phyloP scores from a whole-genome alignment of 2,888 invertebrate species.

The Uloborus plumipes region DNA sequence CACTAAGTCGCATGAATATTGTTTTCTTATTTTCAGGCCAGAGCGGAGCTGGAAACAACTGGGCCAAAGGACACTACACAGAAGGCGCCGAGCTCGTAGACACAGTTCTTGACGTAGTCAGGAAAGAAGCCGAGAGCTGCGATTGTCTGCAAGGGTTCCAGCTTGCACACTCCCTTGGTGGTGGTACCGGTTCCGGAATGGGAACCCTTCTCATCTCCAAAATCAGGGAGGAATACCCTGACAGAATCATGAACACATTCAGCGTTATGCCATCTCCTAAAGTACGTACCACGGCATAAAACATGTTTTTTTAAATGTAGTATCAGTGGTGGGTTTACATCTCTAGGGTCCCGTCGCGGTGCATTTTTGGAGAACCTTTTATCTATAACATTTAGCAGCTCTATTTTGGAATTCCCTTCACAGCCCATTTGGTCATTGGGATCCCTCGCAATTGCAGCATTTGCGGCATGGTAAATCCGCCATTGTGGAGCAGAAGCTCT shows the following conservation, averaged over 20 bases:
- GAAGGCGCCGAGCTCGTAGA: constrained; percentile 74
- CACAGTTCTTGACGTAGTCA: constrained; percentile 74
- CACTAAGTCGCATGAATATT: background rate
- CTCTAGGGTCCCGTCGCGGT: no score
- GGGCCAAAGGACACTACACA: constrained; percentile 76
- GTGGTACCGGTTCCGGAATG: constrained; percentile 71
- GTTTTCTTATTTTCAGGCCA: constrained; percentile 34
- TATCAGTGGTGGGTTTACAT: no score
- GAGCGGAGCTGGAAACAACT: constrained; percentile 73
- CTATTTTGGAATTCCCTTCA: no score
- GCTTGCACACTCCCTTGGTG: constrained; percentile 72
- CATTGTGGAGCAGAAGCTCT: no score
- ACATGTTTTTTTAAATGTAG: no score
- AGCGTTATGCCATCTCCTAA: constrained; percentile 86
- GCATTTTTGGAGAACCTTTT: no score
- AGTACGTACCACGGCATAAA: constrained; percentile 69
- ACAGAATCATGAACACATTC: constrained; percentile 75
- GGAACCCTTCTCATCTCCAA: constrained; percentile 77
- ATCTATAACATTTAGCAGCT: no score
- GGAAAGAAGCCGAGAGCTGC: constrained; percentile 74
- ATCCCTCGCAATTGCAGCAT: no score
- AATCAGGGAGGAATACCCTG: constrained; percentile 88
- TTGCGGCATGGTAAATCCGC: no score
- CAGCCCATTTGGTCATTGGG: no score
- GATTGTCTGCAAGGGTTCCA: constrained; percentile 74